phyloP scores from a whole-genome alignment of 2,888 invertebrate genomes.

The Morpho deidamia region DNA sequence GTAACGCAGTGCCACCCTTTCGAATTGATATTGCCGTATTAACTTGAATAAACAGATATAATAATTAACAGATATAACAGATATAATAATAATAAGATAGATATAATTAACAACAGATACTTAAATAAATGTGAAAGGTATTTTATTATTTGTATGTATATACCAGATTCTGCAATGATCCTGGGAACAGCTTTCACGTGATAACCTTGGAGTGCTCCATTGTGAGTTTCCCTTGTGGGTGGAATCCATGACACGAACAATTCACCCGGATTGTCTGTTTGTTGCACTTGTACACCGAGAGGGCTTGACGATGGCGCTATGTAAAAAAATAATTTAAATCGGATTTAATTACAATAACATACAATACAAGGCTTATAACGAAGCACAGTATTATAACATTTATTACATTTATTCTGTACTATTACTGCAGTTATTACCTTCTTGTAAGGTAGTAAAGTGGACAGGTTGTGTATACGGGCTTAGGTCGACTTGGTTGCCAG shows the following conservation, averaged over 20 bases:
- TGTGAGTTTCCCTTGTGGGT: constrained; percentile 58
- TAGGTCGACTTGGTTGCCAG: constrained; percentile 66
- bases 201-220: constrained; percentile 63
- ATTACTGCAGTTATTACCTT: constrained; percentile 51
- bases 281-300: constrained; percentile 59
- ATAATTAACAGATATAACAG: no score
- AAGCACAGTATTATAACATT: no score
- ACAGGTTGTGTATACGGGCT: constrained; percentile 63
- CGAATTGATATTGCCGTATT: no score
- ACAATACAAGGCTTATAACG: background rate
- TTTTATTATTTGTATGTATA: background rate
- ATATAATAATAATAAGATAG: no score
- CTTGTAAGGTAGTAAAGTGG: constrained; percentile 66
- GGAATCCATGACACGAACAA: constrained; percentile 60
- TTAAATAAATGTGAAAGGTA: no score
- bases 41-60: no score
- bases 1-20: no score
- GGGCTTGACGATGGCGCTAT: constrained; percentile 67
- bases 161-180: constrained; percentile 53
- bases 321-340: background rate
- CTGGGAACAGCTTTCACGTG: constrained; percentile 66
- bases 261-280: constrained; percentile 66
- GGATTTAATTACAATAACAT: background rate
- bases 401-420: no score
- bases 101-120: no score